Conservation (phyloP, 2,888 invertebrate species). For the Ichneumoninae sp. region DNA sequence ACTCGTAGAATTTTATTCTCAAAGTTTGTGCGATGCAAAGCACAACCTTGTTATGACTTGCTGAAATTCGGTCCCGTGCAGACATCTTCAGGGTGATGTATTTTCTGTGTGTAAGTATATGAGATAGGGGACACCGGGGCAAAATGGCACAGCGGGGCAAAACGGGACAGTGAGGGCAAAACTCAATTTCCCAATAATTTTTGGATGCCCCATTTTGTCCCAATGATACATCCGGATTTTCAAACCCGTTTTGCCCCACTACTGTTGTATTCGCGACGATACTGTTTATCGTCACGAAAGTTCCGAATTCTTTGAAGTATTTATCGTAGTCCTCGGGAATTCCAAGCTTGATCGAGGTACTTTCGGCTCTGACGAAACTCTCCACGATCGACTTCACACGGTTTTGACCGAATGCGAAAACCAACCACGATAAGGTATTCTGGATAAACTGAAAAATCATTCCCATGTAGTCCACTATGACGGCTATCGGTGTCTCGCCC, state of each 20-base stretch:
- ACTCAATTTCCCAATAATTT: no score
- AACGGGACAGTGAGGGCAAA: no score
- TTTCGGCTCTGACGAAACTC: not conserved
- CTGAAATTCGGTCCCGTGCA: not conserved
- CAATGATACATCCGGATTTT: no score
- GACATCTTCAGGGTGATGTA: no score
- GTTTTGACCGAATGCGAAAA: slow-evolving; percentile 17
- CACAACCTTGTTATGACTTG: not conserved
- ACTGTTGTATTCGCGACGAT: no score
- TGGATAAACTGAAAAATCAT: not conserved
- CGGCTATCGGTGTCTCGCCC: slow-evolving; percentile 25
- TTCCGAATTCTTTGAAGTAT: not conserved
- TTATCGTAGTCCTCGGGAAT: slow-evolving; percentile 30
- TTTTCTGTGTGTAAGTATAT: no score
- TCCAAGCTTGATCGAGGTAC: not conserved
- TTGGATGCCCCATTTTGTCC: no score
- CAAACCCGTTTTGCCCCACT: no score
- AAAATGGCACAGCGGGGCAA: no score
- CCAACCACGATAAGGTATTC: not conserved
- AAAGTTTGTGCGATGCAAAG: not conserved
- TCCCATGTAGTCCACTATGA: slow-evolving; percentile 21
- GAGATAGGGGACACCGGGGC: no score
- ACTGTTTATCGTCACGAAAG: not conserved
- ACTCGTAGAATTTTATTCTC: no score
- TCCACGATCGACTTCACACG: slow-evolving; percentile 21